A percentile compares a stretch with the other conserved stretches of the same genome.
These are phyloP conservation scores for Caenorhabditis virilis DNA, from an alignment of 2,888 invertebrate species.

Conservation along the genomic window DNA sequence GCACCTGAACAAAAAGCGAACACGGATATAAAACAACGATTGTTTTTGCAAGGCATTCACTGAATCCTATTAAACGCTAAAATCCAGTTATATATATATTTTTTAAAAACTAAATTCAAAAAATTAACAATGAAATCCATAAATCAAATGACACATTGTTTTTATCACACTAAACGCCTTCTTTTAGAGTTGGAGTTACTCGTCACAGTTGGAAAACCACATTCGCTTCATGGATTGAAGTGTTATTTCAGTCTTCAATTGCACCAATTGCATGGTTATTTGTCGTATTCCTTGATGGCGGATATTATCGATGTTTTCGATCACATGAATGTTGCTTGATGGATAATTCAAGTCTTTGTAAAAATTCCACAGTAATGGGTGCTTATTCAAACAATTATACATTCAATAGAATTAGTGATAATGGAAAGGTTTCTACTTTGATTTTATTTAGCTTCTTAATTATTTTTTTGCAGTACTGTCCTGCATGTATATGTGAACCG, in stretches of 20 bases:
- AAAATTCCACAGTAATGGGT: slow-evolving; percentile 40
- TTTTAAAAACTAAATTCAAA: too few species aligned
- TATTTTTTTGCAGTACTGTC: slow-evolving; percentile 51
- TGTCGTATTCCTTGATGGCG: slow-evolving; percentile 61
- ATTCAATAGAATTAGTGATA: slow-evolving; percentile 38
- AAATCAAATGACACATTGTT: neutral
- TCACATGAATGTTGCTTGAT: slow-evolving; percentile 52
- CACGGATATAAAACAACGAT: too few species aligned
- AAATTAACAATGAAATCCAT: neutral
- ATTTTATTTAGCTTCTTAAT: neutral
- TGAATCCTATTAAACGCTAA: too few species aligned
- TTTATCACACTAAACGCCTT: neutral
- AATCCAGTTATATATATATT: too few species aligned
- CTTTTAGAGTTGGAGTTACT: slow-evolving; percentile 44
- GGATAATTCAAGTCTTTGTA: slow-evolving; percentile 37
- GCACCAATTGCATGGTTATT: slow-evolving; percentile 64
- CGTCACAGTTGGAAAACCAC: slow-evolving; percentile 53
- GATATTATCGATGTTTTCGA: slow-evolving; percentile 56
- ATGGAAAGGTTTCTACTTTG: slow-evolving; percentile 39
- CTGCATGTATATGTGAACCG: slow-evolving; percentile 54
- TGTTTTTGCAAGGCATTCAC: too few species aligned
- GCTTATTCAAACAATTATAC: slow-evolving; percentile 25
- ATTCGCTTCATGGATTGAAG: slow-evolving; percentile 56
- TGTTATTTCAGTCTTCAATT: slow-evolving; percentile 51
- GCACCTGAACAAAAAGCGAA: too few species aligned